Evolutionary conservation across 2,113 vertebrate genomes (phyloP).

Genomic region (Elaphurus davidianus): DNA sequence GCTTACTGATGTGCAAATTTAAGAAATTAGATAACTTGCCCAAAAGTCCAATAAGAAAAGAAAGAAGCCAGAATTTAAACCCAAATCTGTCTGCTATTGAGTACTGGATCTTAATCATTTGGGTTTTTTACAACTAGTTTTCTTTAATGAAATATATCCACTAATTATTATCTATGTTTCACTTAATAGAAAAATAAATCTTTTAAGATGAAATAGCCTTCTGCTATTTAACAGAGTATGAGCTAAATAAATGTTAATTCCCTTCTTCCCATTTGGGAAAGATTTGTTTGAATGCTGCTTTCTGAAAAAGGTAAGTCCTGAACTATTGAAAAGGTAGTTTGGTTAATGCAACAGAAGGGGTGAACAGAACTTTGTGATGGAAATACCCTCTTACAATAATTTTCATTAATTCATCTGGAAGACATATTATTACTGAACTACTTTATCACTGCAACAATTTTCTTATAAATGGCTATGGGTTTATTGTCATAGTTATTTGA

Average conservation of each 20-base stretch:
- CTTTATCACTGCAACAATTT: background rate
- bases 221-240: background rate
- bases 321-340: background rate
- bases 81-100: background rate
- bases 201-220: background rate
- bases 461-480: background rate
- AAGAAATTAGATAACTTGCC: background rate
- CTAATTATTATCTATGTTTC: background rate
- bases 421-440: background rate
- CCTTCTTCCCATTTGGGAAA: background rate
- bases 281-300: background rate
- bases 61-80: background rate
- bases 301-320: background rate
- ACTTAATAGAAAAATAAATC: background rate
- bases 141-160: background rate
- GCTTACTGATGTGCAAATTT: background rate
- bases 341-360: background rate
- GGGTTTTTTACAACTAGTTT: background rate
- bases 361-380: background rate
- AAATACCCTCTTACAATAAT: background rate
- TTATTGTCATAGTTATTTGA: background rate
- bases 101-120: background rate
- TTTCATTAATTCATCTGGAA: background rate
- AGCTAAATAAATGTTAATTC: background rate
- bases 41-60: background rate